phyloP scores from a whole-genome alignment of 1,140 invertebrate genomes.

The Gryllus bimaculatus region DNA sequence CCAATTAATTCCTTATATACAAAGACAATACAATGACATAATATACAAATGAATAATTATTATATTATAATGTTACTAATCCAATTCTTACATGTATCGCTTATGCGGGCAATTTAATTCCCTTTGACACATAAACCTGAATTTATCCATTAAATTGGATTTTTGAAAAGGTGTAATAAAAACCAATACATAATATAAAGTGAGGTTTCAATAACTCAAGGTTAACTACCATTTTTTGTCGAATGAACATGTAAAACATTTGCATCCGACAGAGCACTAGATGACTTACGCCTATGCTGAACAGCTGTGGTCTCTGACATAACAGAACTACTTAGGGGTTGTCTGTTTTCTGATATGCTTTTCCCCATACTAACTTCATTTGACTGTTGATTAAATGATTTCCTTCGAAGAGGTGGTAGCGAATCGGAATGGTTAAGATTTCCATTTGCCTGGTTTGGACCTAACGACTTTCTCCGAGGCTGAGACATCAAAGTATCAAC shows the following conservation, averaged over 20 bases:
- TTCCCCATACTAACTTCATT: background rate
- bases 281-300: constrained; percentile 10
- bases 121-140: too few relatives aligned
- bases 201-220: background rate
- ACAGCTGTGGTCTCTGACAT: background rate
- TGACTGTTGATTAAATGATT: constrained; percentile 10
- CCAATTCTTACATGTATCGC: too few relatives aligned
- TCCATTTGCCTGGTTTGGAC: background rate
- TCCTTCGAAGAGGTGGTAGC: constrained; percentile 13
- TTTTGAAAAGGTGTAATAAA: too few relatives aligned
- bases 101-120: too few relatives aligned
- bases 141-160: too few relatives aligned
- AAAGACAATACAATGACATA: too few relatives aligned
- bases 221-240: background rate
- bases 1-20: too few relatives aligned
- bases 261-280: background rate
- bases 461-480: constrained; percentile 4
- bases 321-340: background rate
- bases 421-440: background rate
- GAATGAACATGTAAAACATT: background rate
- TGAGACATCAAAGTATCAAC: background rate
- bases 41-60: too few relatives aligned
- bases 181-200: too few relatives aligned
- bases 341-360: constrained; percentile 2
- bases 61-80: too few relatives aligned